Base-by-base conservation (phyloP, 2,797 vertebrate genomes). In the Catharus ustulatus region DNA sequence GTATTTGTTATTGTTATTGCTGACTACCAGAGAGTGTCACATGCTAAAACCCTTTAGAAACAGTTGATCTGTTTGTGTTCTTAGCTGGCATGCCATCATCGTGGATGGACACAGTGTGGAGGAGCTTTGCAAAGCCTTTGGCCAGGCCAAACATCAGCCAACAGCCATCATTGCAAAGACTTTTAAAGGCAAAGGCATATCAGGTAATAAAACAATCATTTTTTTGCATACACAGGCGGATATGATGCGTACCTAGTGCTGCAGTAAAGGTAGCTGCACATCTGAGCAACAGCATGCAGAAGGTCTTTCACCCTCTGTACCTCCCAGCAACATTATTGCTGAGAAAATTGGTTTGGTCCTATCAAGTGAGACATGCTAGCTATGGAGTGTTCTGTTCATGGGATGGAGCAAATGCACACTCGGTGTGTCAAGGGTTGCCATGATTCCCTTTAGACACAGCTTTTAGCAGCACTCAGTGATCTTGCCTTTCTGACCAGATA, bases 41-140 rank as follows among this genome's bases (percentile, higher is more conserved):
- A 89, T 77, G 88, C 67, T 88, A 83, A 94, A 95, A 82, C 75
- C 81, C 52, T 93, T 96, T 78, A 90, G 84, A 94, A 87, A 92
- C 59, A 91, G 94, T 78, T 81, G 92, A 93, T 96, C 86, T 92
- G 77, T 96, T 94, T 97, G 84, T 88, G 49, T 97, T 93, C 58
- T 72, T 95, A 99, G 99, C 42, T 99, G 99, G 99, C 98, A 99
- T 26, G 97, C 98, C 58, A 98, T 99, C 88, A 98, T 99, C 3
- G 99, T 99, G 62, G 99, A 99, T 20, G 99, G 99, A 36, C 99
- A 99, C 98, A 99, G 99, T 4, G 98, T 99, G 96, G 99, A 99
- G 76, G 99, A 99, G 95, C 98, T 99, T 76, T 99, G 99, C 97
- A 99, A 99, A 96, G 99, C 98, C 90, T 98, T 99, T n/a, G 98